Evolutionary conservation across 2,113 vertebrate genomes (phyloP).

Genomic region (Macquaria australasica): DNA sequence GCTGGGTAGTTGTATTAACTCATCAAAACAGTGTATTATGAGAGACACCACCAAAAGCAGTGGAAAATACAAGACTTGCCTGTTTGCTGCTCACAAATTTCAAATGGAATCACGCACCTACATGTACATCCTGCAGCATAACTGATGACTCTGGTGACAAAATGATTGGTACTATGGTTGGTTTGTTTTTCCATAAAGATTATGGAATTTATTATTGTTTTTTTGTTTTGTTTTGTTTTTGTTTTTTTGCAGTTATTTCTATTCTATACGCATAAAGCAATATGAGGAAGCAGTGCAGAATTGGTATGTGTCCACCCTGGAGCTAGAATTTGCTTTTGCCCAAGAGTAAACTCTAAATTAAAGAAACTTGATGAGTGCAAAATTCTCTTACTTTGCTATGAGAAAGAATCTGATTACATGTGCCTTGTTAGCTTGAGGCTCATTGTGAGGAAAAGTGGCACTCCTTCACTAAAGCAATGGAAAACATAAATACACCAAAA

Average conservation of each 20-base stretch:
- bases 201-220: too few relatives aligned
- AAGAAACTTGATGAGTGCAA: not conserved
- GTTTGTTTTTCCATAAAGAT: not conserved
- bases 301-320: not conserved
- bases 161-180: too few relatives aligned
- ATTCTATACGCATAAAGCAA: not conserved
- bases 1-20: slow-evolving; percentile 22
- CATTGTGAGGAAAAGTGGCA: not conserved
- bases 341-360: not conserved
- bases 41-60: not conserved
- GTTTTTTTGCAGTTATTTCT: not conserved
- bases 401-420: not conserved
- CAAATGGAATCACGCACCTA: not conserved
- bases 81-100: not conserved
- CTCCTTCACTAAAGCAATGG: not conserved
- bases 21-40: slow-evolving; percentile 26
- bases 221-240: too few relatives aligned
- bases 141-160: not conserved
- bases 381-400: not conserved
- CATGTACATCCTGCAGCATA: not conserved
- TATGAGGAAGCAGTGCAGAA: too few relatives aligned
- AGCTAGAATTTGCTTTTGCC: not conserved
- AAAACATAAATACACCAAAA: too few relatives aligned
- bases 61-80: not conserved
- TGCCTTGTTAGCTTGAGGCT: not conserved